Percentiles rank a stretch among this genome's conserved stretches.
These are phyloP conservation scores for Melieria picta DNA, from an alignment of 2,888 invertebrate species.

Conservation along the genomic window DNA sequence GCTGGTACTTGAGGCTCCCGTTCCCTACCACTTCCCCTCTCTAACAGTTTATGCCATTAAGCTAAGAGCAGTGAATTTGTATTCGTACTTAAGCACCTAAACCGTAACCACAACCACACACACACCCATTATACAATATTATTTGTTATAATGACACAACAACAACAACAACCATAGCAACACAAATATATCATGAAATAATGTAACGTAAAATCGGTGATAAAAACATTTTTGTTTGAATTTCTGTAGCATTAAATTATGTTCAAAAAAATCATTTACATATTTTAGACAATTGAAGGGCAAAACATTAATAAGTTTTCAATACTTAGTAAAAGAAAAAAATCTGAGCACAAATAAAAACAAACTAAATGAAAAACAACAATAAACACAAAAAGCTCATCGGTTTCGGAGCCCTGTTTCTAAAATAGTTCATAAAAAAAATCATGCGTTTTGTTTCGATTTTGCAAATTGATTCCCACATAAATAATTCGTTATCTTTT, in stretches of 20 bases:
- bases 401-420: constrained; percentile 66
- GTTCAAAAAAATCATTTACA: neutral
- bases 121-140: neutral
- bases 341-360: constrained; percentile 10
- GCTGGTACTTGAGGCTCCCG: too few relatives aligned
- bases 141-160: neutral
- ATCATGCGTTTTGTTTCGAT: constrained; percentile 10
- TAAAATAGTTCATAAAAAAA: constrained; percentile 34
- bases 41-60: too few relatives aligned
- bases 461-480: constrained; percentile 9
- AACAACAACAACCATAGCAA: constrained; percentile 1
- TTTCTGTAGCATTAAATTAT: neutral
- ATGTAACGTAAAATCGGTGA: constrained; percentile 19
- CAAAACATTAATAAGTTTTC: neutral
- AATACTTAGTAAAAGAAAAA: neutral
- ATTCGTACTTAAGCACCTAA: neutral
- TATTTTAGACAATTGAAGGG: neutral
- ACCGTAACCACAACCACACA: constrained; percentile 12
- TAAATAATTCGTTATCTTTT: constrained; percentile 3
- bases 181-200: neutral
- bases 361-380: constrained; percentile 22
- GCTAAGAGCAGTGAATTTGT: too few relatives aligned
- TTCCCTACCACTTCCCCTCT: too few relatives aligned
- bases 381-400: constrained; percentile 59
- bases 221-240: constrained; percentile 13